Conservation (phyloP, 2,888 invertebrate species). For the Lamellibrachia satsuma region DNA sequence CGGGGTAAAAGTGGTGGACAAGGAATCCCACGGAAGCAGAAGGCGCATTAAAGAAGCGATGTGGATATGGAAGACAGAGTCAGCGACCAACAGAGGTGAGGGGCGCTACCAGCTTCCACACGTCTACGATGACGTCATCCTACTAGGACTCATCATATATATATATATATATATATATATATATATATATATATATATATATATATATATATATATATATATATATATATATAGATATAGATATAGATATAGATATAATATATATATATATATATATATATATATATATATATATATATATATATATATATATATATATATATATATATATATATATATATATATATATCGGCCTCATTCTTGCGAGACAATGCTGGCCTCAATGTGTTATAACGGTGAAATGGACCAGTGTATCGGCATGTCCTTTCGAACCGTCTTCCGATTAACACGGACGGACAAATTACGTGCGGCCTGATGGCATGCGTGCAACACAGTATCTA, state of each 20-base stretch:
- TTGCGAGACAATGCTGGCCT: neutral
- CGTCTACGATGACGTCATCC: too few species aligned
- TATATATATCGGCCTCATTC: neutral
- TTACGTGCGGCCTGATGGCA: neutral
- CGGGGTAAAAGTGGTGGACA: too few species aligned
- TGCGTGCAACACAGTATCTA: neutral
- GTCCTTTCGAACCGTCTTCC: neutral
- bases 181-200: conserved; percentile 27
- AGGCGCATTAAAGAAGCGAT: too few species aligned
- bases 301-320: conserved; percentile 33
- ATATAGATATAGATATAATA: conserved; percentile 33
- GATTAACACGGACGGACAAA: neutral
- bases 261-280: conserved; percentile 33
- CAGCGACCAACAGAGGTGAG: too few species aligned
- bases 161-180: neutral
- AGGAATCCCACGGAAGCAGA: too few species aligned
- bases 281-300: conserved; percentile 33
- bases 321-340: conserved; percentile 31
- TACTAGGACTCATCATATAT: neutral
- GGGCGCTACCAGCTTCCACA: too few species aligned
- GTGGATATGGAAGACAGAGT: too few species aligned
- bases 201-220: conserved; percentile 35
- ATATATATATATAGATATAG: conserved; percentile 36
- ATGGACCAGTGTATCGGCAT: neutral
- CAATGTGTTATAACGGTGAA: neutral